Conservation (phyloP, 2,888 invertebrate genomes). For the Epsilonema sp. region DNA sequence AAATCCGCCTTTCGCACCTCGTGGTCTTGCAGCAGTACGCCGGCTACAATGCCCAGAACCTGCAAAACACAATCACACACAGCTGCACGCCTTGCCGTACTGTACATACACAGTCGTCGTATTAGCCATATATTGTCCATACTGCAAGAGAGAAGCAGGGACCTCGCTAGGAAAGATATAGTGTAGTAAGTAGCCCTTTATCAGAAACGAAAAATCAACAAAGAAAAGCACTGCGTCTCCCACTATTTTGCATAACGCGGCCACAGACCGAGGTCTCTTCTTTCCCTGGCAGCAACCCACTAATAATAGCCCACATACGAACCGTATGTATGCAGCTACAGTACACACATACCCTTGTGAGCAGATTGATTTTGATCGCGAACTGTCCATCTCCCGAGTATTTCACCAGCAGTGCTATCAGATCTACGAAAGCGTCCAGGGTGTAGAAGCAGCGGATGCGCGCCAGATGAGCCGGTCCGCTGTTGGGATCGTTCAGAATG, state of each 20-base stretch:
- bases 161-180: constrained; percentile 5
- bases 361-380: constrained; percentile 80
- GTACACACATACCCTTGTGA: constrained; percentile 71
- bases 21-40: constrained; percentile 83
- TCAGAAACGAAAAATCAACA: too few species aligned
- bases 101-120: background rate
- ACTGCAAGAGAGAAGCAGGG: too few species aligned
- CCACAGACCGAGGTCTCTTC: too few species aligned
- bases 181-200: too few species aligned
- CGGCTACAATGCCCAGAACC: constrained; percentile 72
- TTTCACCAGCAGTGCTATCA: constrained; percentile 55
- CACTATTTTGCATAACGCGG: too few species aligned
- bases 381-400: constrained; percentile 73
- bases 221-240: too few species aligned
- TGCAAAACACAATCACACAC: too few species aligned
- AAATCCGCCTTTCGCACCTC: constrained; percentile 71
- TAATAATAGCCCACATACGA: too few species aligned
- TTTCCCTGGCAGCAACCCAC: too few species aligned
- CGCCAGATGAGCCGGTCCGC: constrained; percentile 33
- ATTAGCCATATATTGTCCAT: too few species aligned
- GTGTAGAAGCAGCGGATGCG: constrained; percentile 83
- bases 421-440: constrained; percentile 76
- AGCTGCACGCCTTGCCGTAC: too few species aligned
- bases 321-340: too few species aligned
- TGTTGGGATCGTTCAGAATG: constrained; percentile 44